phyloP scores from a whole-genome alignment of 2,797 vertebrate species.

The Monodelphis domestica region DNA sequence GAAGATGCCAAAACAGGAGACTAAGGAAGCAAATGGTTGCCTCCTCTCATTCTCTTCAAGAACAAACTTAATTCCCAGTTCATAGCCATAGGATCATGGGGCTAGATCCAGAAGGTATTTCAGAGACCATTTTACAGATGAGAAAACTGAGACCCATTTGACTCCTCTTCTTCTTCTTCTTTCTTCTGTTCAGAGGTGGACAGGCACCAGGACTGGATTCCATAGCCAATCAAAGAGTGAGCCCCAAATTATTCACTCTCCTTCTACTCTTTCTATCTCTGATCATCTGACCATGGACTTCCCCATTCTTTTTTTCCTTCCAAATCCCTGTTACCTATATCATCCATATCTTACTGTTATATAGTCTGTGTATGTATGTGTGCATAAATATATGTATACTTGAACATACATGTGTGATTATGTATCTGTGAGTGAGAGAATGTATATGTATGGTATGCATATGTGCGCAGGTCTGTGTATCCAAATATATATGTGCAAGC shows the following conservation, averaged over 20 bases:
- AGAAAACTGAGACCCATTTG: background rate
- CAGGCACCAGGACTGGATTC: background rate
- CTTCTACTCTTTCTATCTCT: background rate
- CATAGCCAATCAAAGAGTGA: background rate
- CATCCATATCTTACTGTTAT: background rate
- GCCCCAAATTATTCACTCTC: background rate
- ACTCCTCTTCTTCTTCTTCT: background rate
- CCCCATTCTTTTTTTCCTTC: background rate
- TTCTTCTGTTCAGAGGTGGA: background rate
- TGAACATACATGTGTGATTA: background rate
- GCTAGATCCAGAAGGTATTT: background rate
- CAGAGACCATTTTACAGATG: background rate
- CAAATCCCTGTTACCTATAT: no score
- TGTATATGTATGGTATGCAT: no score
- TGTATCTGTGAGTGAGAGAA: background rate
- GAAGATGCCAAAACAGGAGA: background rate
- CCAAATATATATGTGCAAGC: background rate
- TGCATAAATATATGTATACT: background rate
- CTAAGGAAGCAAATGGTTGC: background rate
- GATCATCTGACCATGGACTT: background rate
- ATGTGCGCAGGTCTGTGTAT: background rate
- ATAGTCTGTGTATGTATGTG: background rate
- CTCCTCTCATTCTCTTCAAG: background rate
- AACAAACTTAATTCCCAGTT: background rate
- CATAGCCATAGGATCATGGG: background rate